phyloP scores from a whole-genome alignment of 64 coral and sea anemone species.

The Acropora yongei region DNA sequence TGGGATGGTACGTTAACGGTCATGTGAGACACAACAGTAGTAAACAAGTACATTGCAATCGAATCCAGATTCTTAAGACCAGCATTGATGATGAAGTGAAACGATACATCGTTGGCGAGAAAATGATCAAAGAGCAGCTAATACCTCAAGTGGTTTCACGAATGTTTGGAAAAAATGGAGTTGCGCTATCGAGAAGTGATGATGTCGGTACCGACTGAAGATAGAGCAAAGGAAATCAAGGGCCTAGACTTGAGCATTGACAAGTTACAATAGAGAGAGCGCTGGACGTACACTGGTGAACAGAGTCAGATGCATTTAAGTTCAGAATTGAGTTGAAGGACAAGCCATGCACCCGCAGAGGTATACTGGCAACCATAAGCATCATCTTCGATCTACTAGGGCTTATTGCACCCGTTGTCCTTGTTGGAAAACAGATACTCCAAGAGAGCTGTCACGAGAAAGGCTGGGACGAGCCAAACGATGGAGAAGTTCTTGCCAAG shows the following conservation, averaged over 20 bases:
- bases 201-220: slow-evolving; percentile 15
- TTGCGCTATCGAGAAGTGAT: slow-evolving; percentile 27
- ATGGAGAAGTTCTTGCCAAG: neutral
- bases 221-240: slow-evolving; percentile 45
- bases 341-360: too few species aligned
- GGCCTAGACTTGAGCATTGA: slow-evolving; percentile 45
- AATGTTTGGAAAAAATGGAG: slow-evolving; percentile 48
- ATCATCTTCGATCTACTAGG: too few species aligned
- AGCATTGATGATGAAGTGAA: slow-evolving; percentile 18
- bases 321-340: too few species aligned
- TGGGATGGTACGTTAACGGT: slow-evolving; percentile 46
- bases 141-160: slow-evolving; percentile 3
- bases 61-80: slow-evolving; percentile 20
- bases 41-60: slow-evolving; percentile 41
- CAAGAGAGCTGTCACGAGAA: too few species aligned
- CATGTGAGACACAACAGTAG: slow-evolving; percentile 5
- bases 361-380: too few species aligned
- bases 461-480: too few species aligned
- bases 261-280: slow-evolving; percentile 30
- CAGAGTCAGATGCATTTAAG: too few species aligned
- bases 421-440: too few species aligned
- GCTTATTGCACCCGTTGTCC: too few species aligned
- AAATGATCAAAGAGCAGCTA: slow-evolving; percentile 21
- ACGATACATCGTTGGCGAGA: slow-evolving; percentile 16
- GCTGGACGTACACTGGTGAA: too few species aligned